Evolutionary conservation across 2,888 invertebrate species (phyloP), one percentile per base, ranked within the genome.

Genomic region (Mythimna albipuncta): DNA sequence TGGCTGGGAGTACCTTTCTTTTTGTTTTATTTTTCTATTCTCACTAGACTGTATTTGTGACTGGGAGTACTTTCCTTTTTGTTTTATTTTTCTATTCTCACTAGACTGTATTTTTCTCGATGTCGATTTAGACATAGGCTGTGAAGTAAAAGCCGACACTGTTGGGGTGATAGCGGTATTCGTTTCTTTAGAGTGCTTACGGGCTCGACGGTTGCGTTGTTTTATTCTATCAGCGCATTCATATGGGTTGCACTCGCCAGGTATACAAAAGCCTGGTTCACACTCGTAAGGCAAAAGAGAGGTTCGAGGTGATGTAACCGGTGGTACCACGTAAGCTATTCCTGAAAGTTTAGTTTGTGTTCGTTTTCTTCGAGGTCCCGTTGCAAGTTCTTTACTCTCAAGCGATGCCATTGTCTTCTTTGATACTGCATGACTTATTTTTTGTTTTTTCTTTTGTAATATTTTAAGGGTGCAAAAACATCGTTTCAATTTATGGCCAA

Each of bases 381-480:
- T 68, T 21, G 64, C 64, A 32, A 50, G 4, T 16, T 63, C 61
- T 65, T 55, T 64, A 32, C 10, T 26, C 21, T 64, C 11, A 10
- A 73, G 41, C 7, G 75, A 50, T 21, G 78, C 54, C 75, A 80
- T 83, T 19, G 79, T 75, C 62, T 76, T 79, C 62, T 73, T 83
- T 5, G 83, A 82, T n/a, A 21, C 72, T 1, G 61, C 52, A 32
- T 59, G 58, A 5, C 10, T 72, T 35, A 69, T 47, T 26, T 67
- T 70, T 61, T 64, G 73, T 55, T 73, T 81, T 65, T 79, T 82
- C n/a, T 83, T 83, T 41, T 82, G 80, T 10, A 69, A 55, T 59
- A 90, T 72, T 79, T 88, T 88, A 38, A 89, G 69, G 50, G 87
- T 86, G 70, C 91, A 91, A 70, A 89, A 88, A 82, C 91, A 91